These are phyloP conservation scores for Aricia agestis DNA, from an alignment of 1,140 invertebrate species.

Conservation along the genomic window DNA sequence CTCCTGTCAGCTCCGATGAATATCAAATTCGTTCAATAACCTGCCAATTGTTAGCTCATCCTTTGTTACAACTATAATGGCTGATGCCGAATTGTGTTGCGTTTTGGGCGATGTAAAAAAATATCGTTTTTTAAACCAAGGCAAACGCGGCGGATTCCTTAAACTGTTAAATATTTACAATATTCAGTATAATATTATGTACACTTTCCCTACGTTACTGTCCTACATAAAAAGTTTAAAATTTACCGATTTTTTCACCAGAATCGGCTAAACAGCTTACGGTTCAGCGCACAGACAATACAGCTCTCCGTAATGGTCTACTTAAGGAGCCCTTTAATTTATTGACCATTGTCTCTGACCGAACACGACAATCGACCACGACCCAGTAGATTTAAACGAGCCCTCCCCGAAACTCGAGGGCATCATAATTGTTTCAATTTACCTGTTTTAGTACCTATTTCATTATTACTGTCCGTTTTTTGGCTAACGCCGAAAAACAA, in stretches of 20 bases:
- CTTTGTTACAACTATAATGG: neutral
- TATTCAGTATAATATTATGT: too few species aligned
- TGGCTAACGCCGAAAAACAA: too few species aligned
- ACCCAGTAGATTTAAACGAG: neutral
- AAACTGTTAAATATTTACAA: too few species aligned
- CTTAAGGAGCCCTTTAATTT: neutral
- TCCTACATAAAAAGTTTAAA: too few species aligned
- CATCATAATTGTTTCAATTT: neutral
- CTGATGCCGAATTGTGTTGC: neutral
- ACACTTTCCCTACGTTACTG: too few species aligned
- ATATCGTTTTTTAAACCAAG: neutral
- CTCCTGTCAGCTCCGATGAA: conserved; percentile 24
- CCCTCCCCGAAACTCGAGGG: neutral
- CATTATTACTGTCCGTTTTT: too few species aligned
- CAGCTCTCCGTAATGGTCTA: neutral
- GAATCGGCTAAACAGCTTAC: neutral
- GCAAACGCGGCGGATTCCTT: neutral
- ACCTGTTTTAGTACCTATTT: too few species aligned
- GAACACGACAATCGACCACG: neutral
- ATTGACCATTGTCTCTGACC: neutral
- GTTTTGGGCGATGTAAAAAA: neutral
- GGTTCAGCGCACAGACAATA: neutral
- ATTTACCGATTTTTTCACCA: neutral
- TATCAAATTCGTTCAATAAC: conserved; percentile 30
- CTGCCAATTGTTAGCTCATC: conserved; percentile 9